Evolutionary conservation across 2,888 invertebrate species (phyloP).

Genomic region (Stegana nigrithorax): DNA sequence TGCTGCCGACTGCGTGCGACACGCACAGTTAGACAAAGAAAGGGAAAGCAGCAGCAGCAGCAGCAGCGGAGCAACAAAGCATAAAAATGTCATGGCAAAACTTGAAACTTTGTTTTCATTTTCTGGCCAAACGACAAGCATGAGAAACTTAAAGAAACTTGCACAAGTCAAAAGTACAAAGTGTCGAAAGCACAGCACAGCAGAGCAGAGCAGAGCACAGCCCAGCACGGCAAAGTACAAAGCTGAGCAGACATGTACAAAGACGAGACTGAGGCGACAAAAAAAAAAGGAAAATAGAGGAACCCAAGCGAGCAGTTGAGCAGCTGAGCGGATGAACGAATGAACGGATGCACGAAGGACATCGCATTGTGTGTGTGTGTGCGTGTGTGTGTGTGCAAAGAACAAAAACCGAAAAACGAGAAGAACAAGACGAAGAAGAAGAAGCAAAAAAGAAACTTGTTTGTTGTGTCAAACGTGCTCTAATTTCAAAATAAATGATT

Average conservation of each 20-base stretch:
- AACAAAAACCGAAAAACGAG: neutral
- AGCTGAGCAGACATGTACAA: too few relatives aligned
- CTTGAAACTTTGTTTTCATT: conserved; percentile 10
- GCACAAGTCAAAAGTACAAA: too few relatives aligned
- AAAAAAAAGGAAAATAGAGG: neutral
- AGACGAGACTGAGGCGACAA: too few relatives aligned
- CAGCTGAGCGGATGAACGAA: too few relatives aligned
- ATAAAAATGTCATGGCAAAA: conserved; percentile 19
- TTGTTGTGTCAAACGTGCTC: conserved; percentile 18
- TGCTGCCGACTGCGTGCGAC: neutral
- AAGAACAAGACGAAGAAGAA: neutral
- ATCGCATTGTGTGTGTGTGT: neutral
- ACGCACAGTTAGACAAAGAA: neutral
- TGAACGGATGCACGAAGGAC: too few relatives aligned
- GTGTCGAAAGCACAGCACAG: too few relatives aligned
- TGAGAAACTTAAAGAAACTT: neutral
- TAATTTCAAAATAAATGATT: conserved; percentile 21
- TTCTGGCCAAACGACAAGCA: too few relatives aligned
- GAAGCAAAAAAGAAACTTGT: conserved; percentile 1
- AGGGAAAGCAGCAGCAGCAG: neutral
- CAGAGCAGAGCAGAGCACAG: too few relatives aligned
- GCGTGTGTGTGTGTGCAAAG: neutral
- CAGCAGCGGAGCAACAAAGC: conserved; percentile 9
- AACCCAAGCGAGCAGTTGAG: neutral
- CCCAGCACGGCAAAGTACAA: too few relatives aligned